Evolutionary conservation across 2,797 vertebrate genomes (phyloP), one percentile per base, ranked within the genome.

Genomic region (Coranthus polyacanthus): DNA sequence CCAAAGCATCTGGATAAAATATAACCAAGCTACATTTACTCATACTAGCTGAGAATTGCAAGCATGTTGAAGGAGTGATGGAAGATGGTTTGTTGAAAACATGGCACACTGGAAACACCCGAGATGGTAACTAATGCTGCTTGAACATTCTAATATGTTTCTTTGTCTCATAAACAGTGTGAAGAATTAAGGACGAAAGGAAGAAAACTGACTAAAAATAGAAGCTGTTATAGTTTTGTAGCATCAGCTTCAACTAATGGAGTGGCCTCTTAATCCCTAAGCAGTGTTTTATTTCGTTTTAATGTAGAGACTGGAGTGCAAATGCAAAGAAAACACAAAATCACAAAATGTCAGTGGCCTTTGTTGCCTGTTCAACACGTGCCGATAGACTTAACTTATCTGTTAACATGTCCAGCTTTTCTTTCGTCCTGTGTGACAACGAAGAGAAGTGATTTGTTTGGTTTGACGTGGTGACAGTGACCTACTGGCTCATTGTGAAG

Each of bases 261-360:
- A 24, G 36, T 15, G 13, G 0, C 12, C 1, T 12, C 47, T 42
- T 37, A 12, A 42, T 36, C 4, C 5, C 1, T 26, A 37, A 68
- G 21, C 39, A 43, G 10, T 7, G 4, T 5, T 37, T 54, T 54
- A 18, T 44, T n/a, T 12, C 10, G 4, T 5, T 37, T 54, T 54
- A 18, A 50, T n/a, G n/a, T 12, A 56, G 29, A 46, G 2, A 8
- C 8, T 39, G 36, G 24, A 44, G 57, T 53, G 52, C 11, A 66
- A 62, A 55, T 22, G 6, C 45, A n/a, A 51, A 60, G 3, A 26
- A 32, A n/a, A 50, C 42, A n/a, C n/a, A n/a, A n/a, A n/a, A n/a
- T n/a, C n/a, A 26, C 0, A 16, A 17, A 50, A 36, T 10, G 12
- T 72, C 46, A 56, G n/a, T 44, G n/a, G n/a, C n/a, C 16, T 3